Base-by-base conservation (phyloP, 2,113 vertebrate genomes). In the Myocastor coypus region DNA sequence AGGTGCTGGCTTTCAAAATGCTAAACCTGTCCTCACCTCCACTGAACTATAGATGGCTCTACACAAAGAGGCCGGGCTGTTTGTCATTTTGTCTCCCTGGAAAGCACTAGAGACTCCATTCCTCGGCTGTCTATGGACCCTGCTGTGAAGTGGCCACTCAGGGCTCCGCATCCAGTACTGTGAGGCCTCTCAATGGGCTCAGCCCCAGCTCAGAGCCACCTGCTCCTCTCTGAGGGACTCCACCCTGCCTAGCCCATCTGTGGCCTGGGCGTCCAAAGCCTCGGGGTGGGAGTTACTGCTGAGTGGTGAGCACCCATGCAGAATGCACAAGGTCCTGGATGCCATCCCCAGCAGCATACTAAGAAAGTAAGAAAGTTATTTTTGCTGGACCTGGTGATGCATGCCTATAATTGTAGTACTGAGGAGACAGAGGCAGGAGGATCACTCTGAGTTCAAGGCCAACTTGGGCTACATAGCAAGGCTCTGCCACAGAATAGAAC, bases 241-340 rank as follows among this genome's bases (percentile, higher is more conserved):
- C 3, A 0, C 17, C 19, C 7, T 26, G 13, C 19, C 24, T 24
- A 8, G 7, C n/a, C 40, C 32, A 34, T 40, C 71, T 80, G 57
- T 22, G 10, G 63, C 46, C 40, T 73, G 34, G 20, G 46, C 55
- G 3, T 0, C 66, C 2, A 40, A 55, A 19, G 1, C 12, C 6
- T 46, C 61, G 42, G 42, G 42, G 26, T 14, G 13, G 69, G n/a
- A 28, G 42, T 14, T 77, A 13, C 13, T 32, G 42, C 42, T 46
- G 26, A 46, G 75, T 28, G 28, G 40, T 16, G 26, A 50, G 28
- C 7, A 3, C 42, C 14, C 16, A 4, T 13, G 6, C 16, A 50
- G 13, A 28, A 50, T 32, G 28, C 75, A 50, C 28, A 50, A 14
- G 42, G 26, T 8, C 42, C 75, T 50, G 42, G 75, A 26, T 50